Evolutionary conservation across 2,797 vertebrate species (phyloP).

Genomic region (Bucorvus abyssinicus): DNA sequence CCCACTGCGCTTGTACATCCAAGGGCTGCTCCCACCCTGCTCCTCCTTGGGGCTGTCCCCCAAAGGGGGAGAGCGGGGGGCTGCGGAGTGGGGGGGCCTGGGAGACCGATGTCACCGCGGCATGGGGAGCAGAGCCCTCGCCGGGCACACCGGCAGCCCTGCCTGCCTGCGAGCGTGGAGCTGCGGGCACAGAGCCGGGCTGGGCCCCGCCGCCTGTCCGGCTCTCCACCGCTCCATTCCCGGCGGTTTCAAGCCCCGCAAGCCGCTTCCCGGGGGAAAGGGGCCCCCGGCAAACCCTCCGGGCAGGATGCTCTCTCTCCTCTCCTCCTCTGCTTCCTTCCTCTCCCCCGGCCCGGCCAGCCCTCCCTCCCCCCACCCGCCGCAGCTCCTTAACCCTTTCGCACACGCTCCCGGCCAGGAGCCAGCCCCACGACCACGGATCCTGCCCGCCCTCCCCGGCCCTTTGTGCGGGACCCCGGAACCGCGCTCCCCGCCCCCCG

Average conservation of each 20-base stretch:
- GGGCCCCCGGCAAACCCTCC: slow-evolving; percentile 2
- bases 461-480: not conserved
- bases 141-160: not conserved
- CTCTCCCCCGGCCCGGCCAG: not conserved
- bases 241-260: not conserved
- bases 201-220: not conserved
- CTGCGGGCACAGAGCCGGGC: not conserved
- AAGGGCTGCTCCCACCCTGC: not conserved
- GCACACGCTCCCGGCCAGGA: not conserved
- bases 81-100: not conserved
- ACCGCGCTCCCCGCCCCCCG: too few relatives aligned
- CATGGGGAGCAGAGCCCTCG: not conserved
- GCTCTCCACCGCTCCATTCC: not conserved
- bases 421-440: not conserved
- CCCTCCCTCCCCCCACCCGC: not conserved
- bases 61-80: too few relatives aligned
- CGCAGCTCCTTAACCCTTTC: slow-evolving; percentile 44
- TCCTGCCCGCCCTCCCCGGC: not conserved
- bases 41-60: not conserved
- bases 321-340: slow-evolving; percentile 57
- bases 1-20: too few relatives aligned
- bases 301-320: slow-evolving; percentile 49
- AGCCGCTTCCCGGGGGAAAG: not conserved
- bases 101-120: not conserved
- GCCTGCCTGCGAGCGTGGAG: not conserved